Evolutionary conservation across 2,797 vertebrate genomes (phyloP).

Genomic region (Tympanoctomys barrerae): DNA sequence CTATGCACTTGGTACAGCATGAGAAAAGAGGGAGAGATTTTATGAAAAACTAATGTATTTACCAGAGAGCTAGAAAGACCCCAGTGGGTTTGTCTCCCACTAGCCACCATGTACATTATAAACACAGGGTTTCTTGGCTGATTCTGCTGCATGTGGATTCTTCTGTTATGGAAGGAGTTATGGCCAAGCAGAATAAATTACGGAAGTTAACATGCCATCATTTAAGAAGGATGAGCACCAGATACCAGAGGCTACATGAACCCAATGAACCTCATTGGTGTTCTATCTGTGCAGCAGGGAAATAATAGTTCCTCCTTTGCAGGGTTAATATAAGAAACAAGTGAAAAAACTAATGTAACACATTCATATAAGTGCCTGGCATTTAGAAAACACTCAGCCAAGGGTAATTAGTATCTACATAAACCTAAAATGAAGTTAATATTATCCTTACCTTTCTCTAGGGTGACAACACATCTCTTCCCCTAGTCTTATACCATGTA

Average conservation of each 20-base stretch:
- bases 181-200: constrained; percentile 8
- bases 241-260: not conserved
- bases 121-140: not conserved
- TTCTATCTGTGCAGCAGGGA: not conserved
- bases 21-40: not conserved
- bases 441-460: not conserved
- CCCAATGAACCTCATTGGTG: not conserved
- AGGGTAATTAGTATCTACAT: not conserved
- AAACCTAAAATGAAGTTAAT: not conserved
- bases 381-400: not conserved
- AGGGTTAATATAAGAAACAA: not conserved
- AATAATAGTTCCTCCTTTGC: not conserved
- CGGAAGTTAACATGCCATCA: not conserved
- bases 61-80: not conserved
- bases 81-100: not conserved
- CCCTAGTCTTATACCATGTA: not conserved
- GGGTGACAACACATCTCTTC: not conserved
- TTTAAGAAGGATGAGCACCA: not conserved
- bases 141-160: not conserved
- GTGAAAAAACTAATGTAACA: not conserved
- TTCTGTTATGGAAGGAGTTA: constrained; percentile 25
- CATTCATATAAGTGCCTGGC: not conserved
- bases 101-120: not conserved
- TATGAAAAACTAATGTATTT: not conserved
- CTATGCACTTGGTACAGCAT: not conserved